These are phyloP conservation scores for Emydocephalus ijimae DNA, from an alignment of 2,113 vertebrate genomes.

Conservation along the genomic window DNA sequence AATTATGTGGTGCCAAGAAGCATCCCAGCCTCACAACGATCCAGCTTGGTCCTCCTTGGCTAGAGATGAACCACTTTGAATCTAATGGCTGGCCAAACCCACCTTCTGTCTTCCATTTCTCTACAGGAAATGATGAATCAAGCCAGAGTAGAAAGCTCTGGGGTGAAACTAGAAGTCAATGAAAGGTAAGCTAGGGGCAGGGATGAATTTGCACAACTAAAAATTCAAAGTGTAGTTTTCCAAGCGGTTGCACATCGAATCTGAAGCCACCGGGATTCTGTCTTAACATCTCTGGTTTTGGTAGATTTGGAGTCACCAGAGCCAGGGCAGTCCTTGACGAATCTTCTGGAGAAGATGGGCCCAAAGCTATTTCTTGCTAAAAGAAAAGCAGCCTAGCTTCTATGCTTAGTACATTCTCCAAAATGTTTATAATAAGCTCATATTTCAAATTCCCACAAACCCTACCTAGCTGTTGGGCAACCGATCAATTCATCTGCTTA, in stretches of 20 bases:
- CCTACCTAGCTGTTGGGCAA: neutral
- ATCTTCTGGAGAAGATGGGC: neutral
- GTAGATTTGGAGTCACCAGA: neutral
- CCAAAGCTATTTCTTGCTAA: neutral
- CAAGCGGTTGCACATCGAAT: neutral
- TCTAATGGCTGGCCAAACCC: neutral
- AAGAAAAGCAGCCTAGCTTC: neutral
- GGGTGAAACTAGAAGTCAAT: constrained; percentile 92
- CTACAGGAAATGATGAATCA: constrained; percentile 95
- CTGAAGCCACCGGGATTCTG: neutral
- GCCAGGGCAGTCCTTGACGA: neutral
- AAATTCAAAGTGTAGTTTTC: neutral
- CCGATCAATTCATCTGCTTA: neutral
- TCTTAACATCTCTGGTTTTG: neutral
- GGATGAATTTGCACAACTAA: neutral
- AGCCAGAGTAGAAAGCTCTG: constrained; percentile 83
- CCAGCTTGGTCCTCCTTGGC: neutral
- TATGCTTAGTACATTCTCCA: neutral
- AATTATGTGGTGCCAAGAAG: neutral
- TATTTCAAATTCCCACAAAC: neutral
- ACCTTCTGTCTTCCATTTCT: neutral
- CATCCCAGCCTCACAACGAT: neutral
- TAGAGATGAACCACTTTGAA: neutral
- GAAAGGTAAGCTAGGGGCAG: constrained; percentile 79
- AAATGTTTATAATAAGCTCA: neutral